Evolutionary conservation across 2,797 vertebrate species (phyloP).

Genomic region (Hippopotamyrus pictus): DNA sequence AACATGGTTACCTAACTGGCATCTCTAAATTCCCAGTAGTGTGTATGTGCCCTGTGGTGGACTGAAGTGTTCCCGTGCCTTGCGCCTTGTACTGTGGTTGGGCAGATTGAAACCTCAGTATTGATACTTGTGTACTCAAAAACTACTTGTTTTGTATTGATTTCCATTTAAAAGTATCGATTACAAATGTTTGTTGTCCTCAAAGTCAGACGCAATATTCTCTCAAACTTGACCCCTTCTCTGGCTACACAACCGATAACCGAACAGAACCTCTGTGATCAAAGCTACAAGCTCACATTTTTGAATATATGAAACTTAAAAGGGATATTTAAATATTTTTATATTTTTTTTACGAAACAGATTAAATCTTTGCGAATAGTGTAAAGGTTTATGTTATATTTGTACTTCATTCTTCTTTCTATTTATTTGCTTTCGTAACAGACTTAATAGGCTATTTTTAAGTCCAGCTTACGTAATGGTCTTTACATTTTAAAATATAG

Average conservation of each 20-base stretch:
- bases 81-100: not conserved
- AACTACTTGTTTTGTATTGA: not conserved
- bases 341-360: not conserved
- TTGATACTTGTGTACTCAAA: not conserved
- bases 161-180: not conserved
- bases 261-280: not conserved
- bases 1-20: not conserved
- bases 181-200: not conserved
- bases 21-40: not conserved
- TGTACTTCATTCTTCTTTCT: not conserved
- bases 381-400: not conserved
- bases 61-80: not conserved
- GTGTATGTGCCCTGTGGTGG: not conserved
- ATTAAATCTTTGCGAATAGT: not conserved
- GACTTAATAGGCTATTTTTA: not conserved
- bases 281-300: not conserved
- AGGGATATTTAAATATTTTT: not conserved
- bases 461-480: not conserved
- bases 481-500: not conserved
- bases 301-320: not conserved
- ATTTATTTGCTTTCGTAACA: not conserved
- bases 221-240: not conserved
- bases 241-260: not conserved
- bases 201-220: not conserved
- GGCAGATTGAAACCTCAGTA: not conserved